Evolutionary conservation across 2,113 vertebrate genomes (phyloP).

Genomic region (Equus quagga): DNA sequence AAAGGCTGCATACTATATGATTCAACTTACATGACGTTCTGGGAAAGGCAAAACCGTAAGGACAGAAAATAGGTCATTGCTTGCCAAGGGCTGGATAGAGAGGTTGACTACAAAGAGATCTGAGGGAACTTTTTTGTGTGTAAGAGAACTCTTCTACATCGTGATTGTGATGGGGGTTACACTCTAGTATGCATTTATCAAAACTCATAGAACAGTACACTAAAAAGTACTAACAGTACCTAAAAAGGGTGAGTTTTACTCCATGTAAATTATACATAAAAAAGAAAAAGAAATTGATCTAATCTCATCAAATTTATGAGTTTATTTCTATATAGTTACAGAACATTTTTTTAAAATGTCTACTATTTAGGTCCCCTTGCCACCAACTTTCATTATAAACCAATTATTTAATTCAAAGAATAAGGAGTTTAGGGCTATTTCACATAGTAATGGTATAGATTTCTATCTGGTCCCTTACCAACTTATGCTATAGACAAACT

Average conservation of each 20-base stretch:
- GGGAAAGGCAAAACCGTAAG: neutral
- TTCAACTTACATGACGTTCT: neutral
- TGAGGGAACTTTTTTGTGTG: neutral
- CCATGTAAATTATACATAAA: neutral
- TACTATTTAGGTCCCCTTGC: neutral
- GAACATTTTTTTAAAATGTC: neutral
- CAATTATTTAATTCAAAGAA: neutral
- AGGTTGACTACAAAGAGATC: neutral
- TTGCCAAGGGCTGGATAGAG: neutral
- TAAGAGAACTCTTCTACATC: neutral
- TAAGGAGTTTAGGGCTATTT: neutral
- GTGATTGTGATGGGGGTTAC: neutral
- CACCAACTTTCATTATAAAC: neutral
- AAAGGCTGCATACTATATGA: neutral
- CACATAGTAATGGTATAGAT: neutral
- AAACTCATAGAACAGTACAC: neutral
- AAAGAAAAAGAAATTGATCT: neutral
- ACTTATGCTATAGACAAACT: no score
- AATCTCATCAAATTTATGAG: neutral
- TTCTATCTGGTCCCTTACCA: neutral
- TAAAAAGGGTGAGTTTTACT: neutral
- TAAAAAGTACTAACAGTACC: neutral
- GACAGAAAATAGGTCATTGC: neutral
- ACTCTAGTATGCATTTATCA: neutral
- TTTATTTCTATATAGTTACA: neutral